Evolutionary conservation across 2,113 vertebrate genomes (phyloP).

Genomic region (Chaetodon auriga): DNA sequence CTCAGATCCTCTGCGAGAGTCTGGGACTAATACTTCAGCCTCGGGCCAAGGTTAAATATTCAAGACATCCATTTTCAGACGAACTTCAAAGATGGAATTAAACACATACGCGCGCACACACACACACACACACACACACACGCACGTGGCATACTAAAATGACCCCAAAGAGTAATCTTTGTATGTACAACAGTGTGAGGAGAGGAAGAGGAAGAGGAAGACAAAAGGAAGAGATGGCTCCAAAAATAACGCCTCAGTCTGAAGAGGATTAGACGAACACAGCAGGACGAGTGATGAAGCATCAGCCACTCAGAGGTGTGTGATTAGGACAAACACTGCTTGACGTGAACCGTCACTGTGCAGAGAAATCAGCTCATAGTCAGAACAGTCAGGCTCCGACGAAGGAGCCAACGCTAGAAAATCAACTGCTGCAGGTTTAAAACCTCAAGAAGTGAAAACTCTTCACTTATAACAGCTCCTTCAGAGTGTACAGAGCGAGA

Average conservation of each 20-base stretch:
- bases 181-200: not conserved
- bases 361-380: not conserved
- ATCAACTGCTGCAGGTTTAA: too few species aligned
- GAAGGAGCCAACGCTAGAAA: too few species aligned
- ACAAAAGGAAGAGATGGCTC: not conserved
- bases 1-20: slow-evolving; percentile 32
- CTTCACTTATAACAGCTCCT: too few species aligned
- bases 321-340: not conserved
- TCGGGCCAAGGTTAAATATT: slow-evolving; percentile 67
- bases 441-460: not conserved
- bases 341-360: not conserved
- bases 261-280: not conserved
- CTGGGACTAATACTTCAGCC: slow-evolving; percentile 50
- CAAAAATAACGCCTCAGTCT: not conserved
- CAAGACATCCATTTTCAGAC: slow-evolving; percentile 65
- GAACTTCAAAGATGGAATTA: slow-evolving; percentile 47
- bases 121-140: slow-evolving; percentile 16
- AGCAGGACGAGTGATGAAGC: not conserved
- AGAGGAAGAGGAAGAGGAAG: not conserved
- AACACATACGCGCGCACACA: slow-evolving; percentile 19
- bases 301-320: not conserved
- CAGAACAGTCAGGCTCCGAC: too few species aligned
- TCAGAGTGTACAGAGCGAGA: too few species aligned
- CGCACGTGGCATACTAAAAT: not conserved
- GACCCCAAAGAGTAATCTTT: slow-evolving; percentile 12